phyloP scores from a whole-genome alignment of 2,888 invertebrate genomes.

The Acrocyrtus sp. region DNA sequence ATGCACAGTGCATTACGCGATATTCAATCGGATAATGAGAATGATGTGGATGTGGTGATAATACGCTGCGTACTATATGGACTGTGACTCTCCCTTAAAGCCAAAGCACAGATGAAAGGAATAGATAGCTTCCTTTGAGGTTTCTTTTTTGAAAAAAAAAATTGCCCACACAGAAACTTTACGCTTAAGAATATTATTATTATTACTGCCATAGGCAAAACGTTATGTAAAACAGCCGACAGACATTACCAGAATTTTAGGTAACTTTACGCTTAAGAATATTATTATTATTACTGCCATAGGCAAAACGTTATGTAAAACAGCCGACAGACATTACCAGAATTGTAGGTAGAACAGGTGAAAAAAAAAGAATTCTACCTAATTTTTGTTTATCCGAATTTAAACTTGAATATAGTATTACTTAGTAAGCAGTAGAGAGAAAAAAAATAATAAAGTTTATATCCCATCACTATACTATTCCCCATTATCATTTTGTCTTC shows the following conservation, averaged over 20 bases:
- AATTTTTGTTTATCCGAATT: conserved; percentile 15
- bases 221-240: conserved; percentile 42
- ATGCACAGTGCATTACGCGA: too few species aligned
- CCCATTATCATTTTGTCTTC: conserved; percentile 10
- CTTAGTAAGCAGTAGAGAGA: too few species aligned
- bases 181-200: too few species aligned
- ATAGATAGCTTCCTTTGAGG: conserved; percentile 46
- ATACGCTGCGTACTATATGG: background rate
- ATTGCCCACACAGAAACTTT: conserved; percentile 35
- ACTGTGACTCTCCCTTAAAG: too few species aligned
- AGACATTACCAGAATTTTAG: too few species aligned
- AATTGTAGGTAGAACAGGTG: too few species aligned
- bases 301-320: conserved; percentile 26
- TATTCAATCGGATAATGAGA: conserved; percentile 42
- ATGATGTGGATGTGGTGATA: conserved; percentile 11
- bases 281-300: too few species aligned
- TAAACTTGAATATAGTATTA: too few species aligned
- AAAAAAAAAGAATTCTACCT: conserved; percentile 40
- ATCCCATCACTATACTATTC: too few species aligned
- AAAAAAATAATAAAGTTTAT: too few species aligned
- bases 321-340: conserved; percentile 32
- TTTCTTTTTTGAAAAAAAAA: too few species aligned
- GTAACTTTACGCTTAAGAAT: background rate
- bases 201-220: background rate
- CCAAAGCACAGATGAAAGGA: conserved; percentile 27